Evolutionary conservation across 2,113 vertebrate genomes (phyloP).

Genomic region (Cinclus mexicanus): DNA sequence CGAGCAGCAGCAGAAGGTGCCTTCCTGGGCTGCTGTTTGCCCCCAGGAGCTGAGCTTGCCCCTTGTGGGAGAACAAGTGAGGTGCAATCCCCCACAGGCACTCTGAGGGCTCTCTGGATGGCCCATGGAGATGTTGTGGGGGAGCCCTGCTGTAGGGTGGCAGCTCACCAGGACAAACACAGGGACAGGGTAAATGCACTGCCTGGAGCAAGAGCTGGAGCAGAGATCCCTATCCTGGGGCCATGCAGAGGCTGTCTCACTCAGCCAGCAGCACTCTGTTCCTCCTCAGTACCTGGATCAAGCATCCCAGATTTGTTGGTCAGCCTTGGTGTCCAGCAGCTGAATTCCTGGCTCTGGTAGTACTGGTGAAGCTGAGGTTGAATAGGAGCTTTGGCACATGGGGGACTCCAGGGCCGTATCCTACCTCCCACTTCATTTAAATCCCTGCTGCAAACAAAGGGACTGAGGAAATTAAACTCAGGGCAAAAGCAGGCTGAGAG

Average conservation of each 20-base stretch:
- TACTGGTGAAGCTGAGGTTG: neutral
- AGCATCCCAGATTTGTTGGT: neutral
- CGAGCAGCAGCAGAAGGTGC: neutral
- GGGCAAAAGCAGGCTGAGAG: neutral
- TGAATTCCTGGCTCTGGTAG: neutral
- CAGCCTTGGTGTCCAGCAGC: neutral
- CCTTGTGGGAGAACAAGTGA: fast-evolving
- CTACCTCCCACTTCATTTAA: neutral
- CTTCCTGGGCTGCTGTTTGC: neutral
- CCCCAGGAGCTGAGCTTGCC: neutral
- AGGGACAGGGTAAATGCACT: neutral
- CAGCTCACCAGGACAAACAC: neutral
- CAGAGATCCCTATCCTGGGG: neutral
- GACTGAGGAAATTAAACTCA: neutral
- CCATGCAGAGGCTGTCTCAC: neutral
- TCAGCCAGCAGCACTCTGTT: neutral
- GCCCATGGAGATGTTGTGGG: fast-evolving
- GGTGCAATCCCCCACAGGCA: fast-evolving
- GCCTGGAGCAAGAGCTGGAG: neutral
- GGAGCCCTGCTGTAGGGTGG: neutral
- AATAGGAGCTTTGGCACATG: neutral
- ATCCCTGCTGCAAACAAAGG: constrained; percentile 17
- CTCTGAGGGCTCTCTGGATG: neutral
- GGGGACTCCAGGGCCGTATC: neutral
- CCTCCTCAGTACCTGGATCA: neutral